Evolutionary conservation across 2,113 vertebrate species (phyloP).

Genomic region (Rhynchomys soricoides): DNA sequence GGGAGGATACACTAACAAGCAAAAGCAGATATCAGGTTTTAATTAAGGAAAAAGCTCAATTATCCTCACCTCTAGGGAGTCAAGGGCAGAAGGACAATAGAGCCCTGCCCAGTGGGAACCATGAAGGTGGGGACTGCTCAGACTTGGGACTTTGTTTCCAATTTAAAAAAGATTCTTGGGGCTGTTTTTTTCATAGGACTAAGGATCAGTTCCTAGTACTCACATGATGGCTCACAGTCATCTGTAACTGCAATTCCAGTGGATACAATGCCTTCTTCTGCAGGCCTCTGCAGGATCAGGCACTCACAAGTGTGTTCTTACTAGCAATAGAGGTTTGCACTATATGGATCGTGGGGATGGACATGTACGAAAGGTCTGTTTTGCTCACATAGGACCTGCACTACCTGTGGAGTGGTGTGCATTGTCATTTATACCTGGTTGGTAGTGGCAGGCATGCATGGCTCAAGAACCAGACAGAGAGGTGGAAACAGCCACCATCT

Average conservation of each 20-base stretch:
- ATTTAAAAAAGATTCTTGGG: not conserved
- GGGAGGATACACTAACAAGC: not conserved
- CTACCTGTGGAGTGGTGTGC: not conserved
- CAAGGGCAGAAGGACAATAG: not conserved
- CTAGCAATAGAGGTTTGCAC: not conserved
- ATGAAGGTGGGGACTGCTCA: not conserved
- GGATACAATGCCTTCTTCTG: not conserved
- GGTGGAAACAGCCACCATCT: not conserved
- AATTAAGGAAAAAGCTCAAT: not conserved
- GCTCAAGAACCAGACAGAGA: not conserved
- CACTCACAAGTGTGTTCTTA: not conserved
- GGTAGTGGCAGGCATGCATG: not conserved
- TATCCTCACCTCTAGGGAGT: not conserved
- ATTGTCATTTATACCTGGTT: not conserved
- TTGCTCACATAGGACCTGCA: too few relatives aligned
- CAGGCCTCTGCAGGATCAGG: too few relatives aligned
- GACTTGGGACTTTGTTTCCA: not conserved
- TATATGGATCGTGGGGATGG: not conserved
- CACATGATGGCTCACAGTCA: not conserved
- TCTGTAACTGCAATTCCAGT: not conserved
- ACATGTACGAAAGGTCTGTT: not conserved
- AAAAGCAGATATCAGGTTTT: not conserved
- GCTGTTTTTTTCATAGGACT: not conserved
- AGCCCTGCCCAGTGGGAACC: not conserved
- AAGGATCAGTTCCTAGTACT: not conserved